Evolutionary conservation across 2,888 invertebrate species (phyloP).

Genomic region (Cataglyphis altisquamis): DNA sequence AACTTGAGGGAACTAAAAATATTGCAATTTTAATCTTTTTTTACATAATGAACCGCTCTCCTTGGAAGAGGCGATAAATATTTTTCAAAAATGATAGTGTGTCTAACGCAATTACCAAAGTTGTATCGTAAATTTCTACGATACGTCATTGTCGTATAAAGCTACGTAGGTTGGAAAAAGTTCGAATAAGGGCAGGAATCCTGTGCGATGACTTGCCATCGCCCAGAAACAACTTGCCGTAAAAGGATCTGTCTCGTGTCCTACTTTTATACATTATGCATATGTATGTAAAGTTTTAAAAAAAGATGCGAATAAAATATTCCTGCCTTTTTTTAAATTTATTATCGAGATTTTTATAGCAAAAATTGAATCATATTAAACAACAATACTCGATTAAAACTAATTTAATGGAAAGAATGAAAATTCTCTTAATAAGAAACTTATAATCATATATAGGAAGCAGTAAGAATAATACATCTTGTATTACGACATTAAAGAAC

Average conservation of each 20-base stretch:
- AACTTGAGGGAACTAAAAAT: background rate
- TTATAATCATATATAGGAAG: background rate
- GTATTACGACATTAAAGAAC: background rate
- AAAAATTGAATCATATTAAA: background rate
- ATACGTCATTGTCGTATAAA: constrained; percentile 36
- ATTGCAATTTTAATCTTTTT: background rate
- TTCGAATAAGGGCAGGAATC: constrained; percentile 71
- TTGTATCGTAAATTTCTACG: constrained; percentile 31
- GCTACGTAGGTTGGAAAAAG: constrained; percentile 30
- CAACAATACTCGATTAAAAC: background rate
- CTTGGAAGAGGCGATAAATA: background rate
- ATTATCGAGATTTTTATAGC: background rate
- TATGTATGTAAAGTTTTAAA: background rate
- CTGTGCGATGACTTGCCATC: constrained; percentile 66
- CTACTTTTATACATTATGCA: constrained; percentile 71
- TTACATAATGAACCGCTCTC: background rate
- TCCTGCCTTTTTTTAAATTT: background rate
- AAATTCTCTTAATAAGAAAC: background rate
- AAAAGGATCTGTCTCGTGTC: constrained; percentile 81
- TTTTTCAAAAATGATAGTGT: constrained; percentile 12
- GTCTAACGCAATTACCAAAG: constrained; percentile 19
- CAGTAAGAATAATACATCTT: background rate
- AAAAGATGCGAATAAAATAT: background rate
- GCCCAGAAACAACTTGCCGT: constrained; percentile 76
- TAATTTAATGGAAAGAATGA: background rate